Conservation (phyloP, 2,797 vertebrate species). For the Corythornis leucogaster region DNA sequence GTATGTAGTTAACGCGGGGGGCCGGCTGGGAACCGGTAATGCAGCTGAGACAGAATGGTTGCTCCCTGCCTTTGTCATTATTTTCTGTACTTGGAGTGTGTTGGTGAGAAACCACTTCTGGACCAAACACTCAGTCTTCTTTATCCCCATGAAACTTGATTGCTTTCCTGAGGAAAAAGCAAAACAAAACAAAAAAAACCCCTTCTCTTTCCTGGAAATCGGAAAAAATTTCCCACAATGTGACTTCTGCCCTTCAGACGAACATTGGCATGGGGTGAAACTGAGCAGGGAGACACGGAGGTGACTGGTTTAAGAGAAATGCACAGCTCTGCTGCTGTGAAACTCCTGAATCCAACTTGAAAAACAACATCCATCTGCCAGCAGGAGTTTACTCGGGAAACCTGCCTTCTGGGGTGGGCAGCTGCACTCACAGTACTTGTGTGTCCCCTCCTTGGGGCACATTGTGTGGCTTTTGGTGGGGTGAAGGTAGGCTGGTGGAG, state of each 20-base stretch:
- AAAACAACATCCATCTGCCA: not conserved
- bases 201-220: not conserved
- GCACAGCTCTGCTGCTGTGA: not conserved
- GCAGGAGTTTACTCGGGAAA: not conserved
- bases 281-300: not conserved
- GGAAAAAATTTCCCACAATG: not conserved
- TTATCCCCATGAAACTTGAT: not conserved
- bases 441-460: not conserved
- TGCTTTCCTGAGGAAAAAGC: not conserved
- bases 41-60: constrained; percentile 51
- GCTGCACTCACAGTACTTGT: not conserved
- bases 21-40: not conserved
- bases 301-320: not conserved
- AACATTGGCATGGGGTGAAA: fast-evolving
- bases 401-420: not conserved
- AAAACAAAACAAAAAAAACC: not conserved
- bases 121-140: not conserved
- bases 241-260: not conserved
- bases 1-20: constrained; percentile 21
- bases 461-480: not conserved
- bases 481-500: not conserved
- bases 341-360: not conserved
- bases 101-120: constrained; percentile 20
- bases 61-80: constrained; percentile 63
- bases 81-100: constrained; percentile 20